Base-by-base conservation (phyloP, 2,797 vertebrate genomes). In the Muraenolepis orangiensis region DNA sequence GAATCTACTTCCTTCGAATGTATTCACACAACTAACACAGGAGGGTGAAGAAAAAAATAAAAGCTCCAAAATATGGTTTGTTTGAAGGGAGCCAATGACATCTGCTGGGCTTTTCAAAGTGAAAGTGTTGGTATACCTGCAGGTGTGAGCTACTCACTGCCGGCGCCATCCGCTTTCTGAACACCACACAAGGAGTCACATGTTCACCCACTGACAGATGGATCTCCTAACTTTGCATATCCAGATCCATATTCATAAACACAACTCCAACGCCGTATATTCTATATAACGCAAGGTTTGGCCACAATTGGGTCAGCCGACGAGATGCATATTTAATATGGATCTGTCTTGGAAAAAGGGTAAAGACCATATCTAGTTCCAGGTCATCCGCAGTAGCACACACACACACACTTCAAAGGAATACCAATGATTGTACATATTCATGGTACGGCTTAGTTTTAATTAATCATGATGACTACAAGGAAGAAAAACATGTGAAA, bases 401-500 rank as follows among this genome's bases (percentile, higher is more conserved):
- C 74, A n/a, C n/a, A n/a, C n/a, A n/a, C n/a, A n/a, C 69, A 76
- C 30, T 78, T 83, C 72, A 80, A 70, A 72, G 71, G 78, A 31
- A 78, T 77, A 70, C 74, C 38, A 73, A 72, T 73, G 42, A 66
- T 71, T 73, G 66, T 75, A 73, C 72, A 42, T 75, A 72, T 30
- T 74, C 69, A 77, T 79, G 42, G 16, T 75, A 29, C 69, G 71
- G 36, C 70, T 57, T 76, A 69, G 42, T 72, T 73, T 74, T 69
- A 74, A 75, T 66, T 72, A 76, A 76, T 74, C 77, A 73, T 76
- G 73, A 69, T 91, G 89, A 90, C 92, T 93, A 90, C 88, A 90
- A n/a, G 89, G 92, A 90, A 90, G 75, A 93, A 93, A 6, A 83
- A 94, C 90, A 57, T 90, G 90, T 92, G 92, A 91, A 88, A 31